A percentile compares a stretch with the other conserved stretches of the same genome.
These are phyloP conservation scores for Tenualosa thibaudeaui DNA, from an alignment of 2,797 vertebrate species.

Conservation along the genomic window DNA sequence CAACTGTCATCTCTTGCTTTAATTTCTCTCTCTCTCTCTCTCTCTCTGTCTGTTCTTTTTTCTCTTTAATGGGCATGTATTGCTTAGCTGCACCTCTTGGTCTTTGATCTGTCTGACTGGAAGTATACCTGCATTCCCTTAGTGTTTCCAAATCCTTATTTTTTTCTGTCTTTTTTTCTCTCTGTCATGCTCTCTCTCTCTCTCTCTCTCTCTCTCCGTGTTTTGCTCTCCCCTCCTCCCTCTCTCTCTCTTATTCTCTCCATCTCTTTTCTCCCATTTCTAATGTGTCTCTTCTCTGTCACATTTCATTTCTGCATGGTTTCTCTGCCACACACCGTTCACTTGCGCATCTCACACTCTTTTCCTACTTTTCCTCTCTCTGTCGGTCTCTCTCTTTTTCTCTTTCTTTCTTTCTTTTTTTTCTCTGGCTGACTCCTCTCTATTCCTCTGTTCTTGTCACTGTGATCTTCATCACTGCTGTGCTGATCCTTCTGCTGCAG, in stretches of 20 bases:
- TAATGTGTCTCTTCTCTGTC: not conserved
- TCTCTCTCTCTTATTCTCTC: not conserved
- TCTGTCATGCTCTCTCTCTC: not conserved
- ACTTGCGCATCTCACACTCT: not conserved
- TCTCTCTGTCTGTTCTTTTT: not conserved
- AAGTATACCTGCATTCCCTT: not conserved
- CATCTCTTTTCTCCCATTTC: not conserved
- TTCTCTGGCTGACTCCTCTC: no score
- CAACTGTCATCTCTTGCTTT: constrained; percentile 32
- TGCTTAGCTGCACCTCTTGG: not conserved
- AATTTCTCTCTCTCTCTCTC: no score
- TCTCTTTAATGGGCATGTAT: not conserved
- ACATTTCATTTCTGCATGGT: not conserved
- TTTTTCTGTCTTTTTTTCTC: no score
- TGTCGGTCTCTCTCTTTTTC: not conserved
- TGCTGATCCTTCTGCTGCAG: not conserved
- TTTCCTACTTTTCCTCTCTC: not conserved
- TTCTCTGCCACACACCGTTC: not conserved
- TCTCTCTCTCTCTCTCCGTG: not conserved
- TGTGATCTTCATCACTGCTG: not conserved
- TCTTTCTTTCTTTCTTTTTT: not conserved
- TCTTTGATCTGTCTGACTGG: not conserved
- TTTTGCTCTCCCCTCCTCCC: not conserved
- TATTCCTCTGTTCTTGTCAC: not conserved
- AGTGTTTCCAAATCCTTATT: no score